Base-by-base conservation (phyloP, 2,888 invertebrate species). In the Drosophila pullipes region DNA sequence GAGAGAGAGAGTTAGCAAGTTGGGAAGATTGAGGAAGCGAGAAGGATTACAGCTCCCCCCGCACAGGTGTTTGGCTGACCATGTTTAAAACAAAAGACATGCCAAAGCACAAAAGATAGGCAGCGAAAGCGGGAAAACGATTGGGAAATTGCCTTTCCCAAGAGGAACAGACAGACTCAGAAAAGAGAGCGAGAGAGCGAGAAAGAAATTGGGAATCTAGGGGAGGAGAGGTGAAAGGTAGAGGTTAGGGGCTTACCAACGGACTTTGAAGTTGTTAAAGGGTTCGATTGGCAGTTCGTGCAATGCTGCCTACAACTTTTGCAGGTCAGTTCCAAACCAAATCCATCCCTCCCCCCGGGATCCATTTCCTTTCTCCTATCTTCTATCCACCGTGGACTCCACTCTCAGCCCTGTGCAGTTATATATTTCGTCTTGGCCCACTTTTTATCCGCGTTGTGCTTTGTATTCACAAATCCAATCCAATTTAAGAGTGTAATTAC, bases 401-500 rank as follows among this genome's bases (percentile, higher is more conserved):
- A 25, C n/a, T 3, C 25, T 11, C 28, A 7, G 28, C 39, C n/a
- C 62, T 37, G 25, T 44, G 30, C 37, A 39, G 18, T 28, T 13
- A 47, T 9, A 35, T 25, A 35, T 41, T 6, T 31, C 57, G 28
- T 22, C 16, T 30, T 30, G 18, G 25, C 35, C 25, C 11, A 35
- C 39, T 55, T 31, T 60, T 30, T 25, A 39, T 39, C 39, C 50
- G 54, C 65, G 67, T 37, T 68, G 52, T 66, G 67, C 79, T 83
- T 85, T 89, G 85, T 82, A 84, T 86, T 86, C 85, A 86, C 89
- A 89, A 86, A 86, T 86, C 85, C 85, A 86, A 89, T 86, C 87
- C 85, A 86, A 86, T 86, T 86, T 89, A 76, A 84, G 88, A 87
- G 75, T 88, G 88, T 90, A 90, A 89, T 89, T 88, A 90, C 85